A percentile compares a stretch with the other conserved stretches of the same genome.
phyloP scores from a whole-genome alignment of 1,140 invertebrate genomes.

The Uloborus diversus region DNA sequence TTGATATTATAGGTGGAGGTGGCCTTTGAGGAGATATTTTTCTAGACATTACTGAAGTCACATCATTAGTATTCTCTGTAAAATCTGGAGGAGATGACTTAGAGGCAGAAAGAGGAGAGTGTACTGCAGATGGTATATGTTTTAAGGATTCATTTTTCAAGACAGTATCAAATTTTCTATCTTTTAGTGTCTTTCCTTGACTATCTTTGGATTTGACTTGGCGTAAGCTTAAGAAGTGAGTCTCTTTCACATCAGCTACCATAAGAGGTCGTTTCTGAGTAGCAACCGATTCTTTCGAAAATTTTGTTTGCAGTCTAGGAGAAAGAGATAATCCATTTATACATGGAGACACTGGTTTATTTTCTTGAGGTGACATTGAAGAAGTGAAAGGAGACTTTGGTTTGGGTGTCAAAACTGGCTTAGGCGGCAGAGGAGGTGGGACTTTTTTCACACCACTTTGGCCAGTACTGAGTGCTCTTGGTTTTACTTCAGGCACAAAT shows the following conservation, averaged over 20 bases:
- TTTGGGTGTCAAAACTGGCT: constrained; percentile 21
- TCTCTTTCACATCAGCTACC: constrained; percentile 40
- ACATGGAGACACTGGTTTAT: constrained; percentile 13
- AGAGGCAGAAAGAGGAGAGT: constrained; percentile 8
- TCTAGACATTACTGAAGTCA: not conserved
- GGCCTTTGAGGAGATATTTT: constrained; percentile 28
- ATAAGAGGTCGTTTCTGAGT: constrained; percentile 24
- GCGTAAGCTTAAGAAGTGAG: constrained; percentile 22
- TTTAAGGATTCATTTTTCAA: constrained; percentile 39
- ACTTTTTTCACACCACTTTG: constrained; percentile 24
- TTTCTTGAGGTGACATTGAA: not conserved
- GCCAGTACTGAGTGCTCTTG: not conserved
- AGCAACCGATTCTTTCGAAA: constrained; percentile 18
- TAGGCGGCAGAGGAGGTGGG: constrained; percentile 38
- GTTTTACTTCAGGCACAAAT: too few relatives aligned
- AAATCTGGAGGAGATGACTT: constrained; percentile 27
- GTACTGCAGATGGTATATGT: not conserved
- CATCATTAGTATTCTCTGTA: too few relatives aligned
- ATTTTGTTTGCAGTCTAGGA: constrained; percentile 21
- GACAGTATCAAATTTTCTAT: constrained; percentile 30
- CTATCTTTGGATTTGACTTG: constrained; percentile 27
- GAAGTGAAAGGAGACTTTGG: not conserved
- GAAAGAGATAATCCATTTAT: constrained; percentile 43
- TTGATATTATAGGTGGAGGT: constrained; percentile 21
- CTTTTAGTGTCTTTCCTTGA: not conserved